These are phyloP conservation scores for Marcusenius ussheri DNA, from an alignment of 2,113 vertebrate genomes.

Conservation along the genomic window DNA sequence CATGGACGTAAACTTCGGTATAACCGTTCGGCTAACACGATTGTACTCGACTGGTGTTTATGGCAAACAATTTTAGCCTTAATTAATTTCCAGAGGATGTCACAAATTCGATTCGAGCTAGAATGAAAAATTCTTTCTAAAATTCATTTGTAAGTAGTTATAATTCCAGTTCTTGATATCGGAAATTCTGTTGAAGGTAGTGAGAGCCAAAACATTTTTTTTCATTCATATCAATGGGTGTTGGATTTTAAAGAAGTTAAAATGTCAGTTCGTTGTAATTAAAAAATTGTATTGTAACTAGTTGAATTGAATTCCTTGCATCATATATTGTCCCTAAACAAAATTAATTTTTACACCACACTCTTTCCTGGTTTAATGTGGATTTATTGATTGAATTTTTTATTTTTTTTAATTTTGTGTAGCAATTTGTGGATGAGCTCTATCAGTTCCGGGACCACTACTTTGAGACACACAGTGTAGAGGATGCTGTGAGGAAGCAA, in stretches of 20 bases:
- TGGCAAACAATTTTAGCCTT: background rate
- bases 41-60: background rate
- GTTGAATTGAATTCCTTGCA: background rate
- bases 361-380: background rate
- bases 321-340: background rate
- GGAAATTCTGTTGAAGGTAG: background rate
- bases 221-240: background rate
- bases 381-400: background rate
- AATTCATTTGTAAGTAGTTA: background rate
- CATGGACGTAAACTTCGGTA: background rate
- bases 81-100: background rate
- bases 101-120: background rate
- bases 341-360: background rate
- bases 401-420: background rate
- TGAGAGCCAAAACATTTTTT: background rate
- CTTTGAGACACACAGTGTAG: conserved; percentile 72
- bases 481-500: conserved; percentile 68
- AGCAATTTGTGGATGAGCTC: conserved; percentile 76
- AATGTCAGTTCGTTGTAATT: background rate
- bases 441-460: conserved; percentile 77
- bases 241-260: background rate
- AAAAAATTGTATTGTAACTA: background rate
- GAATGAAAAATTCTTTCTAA: background rate
- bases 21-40: background rate
- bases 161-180: background rate